Evolutionary conservation across 1,140 invertebrate species (phyloP).

Genomic region (Nylanderia fulva): DNA sequence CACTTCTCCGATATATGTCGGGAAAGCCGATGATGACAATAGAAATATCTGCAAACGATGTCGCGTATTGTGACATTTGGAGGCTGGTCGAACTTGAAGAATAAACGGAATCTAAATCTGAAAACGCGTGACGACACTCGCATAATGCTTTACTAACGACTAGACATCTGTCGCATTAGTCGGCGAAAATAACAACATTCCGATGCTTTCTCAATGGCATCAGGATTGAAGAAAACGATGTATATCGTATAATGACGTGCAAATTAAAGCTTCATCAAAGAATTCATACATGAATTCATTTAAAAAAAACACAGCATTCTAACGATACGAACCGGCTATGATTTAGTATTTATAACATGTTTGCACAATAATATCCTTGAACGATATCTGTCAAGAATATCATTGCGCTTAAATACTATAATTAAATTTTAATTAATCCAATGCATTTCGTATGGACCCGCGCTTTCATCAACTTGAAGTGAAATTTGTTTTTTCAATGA

Average conservation of each 20-base stretch:
- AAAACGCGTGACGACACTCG: conserved; percentile 71
- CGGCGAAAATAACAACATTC: conserved; percentile 55
- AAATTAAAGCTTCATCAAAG: conserved; percentile 16
- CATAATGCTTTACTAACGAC: conserved; percentile 72
- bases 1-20: conserved; percentile 17
- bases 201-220: conserved; percentile 12
- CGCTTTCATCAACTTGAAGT: conserved; percentile 25
- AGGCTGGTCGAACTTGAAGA: conserved; percentile 37
- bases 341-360: background rate
- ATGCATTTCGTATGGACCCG: background rate
- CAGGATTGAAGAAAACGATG: background rate
- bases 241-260: background rate
- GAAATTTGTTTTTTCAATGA: conserved; percentile 40
- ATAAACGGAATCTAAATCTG: conserved; percentile 62
- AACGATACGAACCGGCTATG: background rate
- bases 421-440: conserved; percentile 31
- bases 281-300: background rate
- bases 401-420: background rate
- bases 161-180: conserved; percentile 68
- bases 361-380: background rate
- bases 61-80: conserved; percentile 63
- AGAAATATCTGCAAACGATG: conserved; percentile 69
- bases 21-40: conserved; percentile 42
- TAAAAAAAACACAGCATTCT: background rate
- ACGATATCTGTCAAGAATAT: background rate